Percentiles rank a stretch among this genome's conserved stretches.
phyloP scores from a whole-genome alignment of 1,140 invertebrate species.

The Colletes gigas region DNA sequence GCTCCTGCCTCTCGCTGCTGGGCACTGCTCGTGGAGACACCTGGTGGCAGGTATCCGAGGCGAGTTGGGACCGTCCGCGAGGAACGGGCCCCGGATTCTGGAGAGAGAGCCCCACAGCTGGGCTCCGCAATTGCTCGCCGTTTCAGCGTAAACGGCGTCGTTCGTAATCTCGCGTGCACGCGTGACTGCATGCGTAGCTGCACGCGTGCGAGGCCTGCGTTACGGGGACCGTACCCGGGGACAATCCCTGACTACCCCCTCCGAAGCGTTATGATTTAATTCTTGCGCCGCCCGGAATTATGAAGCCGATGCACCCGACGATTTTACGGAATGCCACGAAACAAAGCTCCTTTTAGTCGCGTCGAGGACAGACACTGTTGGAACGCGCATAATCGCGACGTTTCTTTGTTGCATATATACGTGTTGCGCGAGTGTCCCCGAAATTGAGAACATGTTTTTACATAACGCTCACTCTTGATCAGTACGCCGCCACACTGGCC shows the following conservation, averaged over 20 bases:
- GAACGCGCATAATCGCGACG: no score
- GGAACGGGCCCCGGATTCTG: constrained; percentile 58
- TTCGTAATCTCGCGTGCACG: constrained; percentile 58
- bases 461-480: no score
- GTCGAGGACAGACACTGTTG: no score
- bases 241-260: constrained; percentile 6
- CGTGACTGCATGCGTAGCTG: constrained; percentile 39
- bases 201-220: background rate
- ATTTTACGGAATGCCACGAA: background rate
- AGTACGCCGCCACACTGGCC: no score
- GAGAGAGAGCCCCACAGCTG: constrained; percentile 57
- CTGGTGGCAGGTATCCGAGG: constrained; percentile 76
- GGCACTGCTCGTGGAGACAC: constrained; percentile 80
- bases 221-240: background rate
- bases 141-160: constrained; percentile 46
- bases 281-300: background rate
- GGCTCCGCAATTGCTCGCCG: constrained; percentile 40
- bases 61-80: constrained; percentile 59
- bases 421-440: no score
- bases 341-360: background rate
- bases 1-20: constrained; percentile 75
- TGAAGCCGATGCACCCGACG: background rate
- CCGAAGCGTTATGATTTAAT: constrained; percentile 12
- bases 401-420: no score
- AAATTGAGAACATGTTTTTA: no score